Evolutionary conservation across 2,888 invertebrate species (phyloP), one percentile per base, ranked within the genome.

Genomic region (Clanis bilineata): DNA sequence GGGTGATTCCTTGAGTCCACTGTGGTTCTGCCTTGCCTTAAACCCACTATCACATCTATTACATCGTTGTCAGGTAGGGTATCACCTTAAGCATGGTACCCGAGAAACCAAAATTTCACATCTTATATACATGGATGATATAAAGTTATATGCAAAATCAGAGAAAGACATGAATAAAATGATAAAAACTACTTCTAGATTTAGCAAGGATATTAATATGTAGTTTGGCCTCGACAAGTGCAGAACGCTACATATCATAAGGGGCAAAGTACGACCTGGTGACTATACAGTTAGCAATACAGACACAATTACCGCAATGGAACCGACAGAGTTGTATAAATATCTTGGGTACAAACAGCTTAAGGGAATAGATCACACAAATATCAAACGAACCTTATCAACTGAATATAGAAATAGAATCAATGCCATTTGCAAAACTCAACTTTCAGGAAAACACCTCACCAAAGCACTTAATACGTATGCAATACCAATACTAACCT

Each of bases 11-110:
- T 43, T 64, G 0, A 63, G 64, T 38, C 63, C 64, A 0, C 10
- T 66, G 3, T 66, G 64, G 64, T 66, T 64, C 7, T 63, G 64
- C 22, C 58, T 66, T 1, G 60, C 67, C 9, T 18, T 65, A 2
- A 64, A 65, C 10, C 60, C 65, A 3, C 36, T 65, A 3, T 65
- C n/a, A n/a, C n/a, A n/a, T n/a, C n/a, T n/a, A n/a, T n/a, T n/a
- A n/a, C n/a, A n/a, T n/a, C n/a, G n/a, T n/a, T n/a, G n/a, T n/a
- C n/a, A n/a, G n/a, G n/a, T n/a, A n/a, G n/a, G n/a, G n/a, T n/a
- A n/a, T 60, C 12, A 23, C 41, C 0, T 3, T 23, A 3, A 21
- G 10, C 7, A 9, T 1, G n/a, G 15, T 32, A 5, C n/a, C 22
- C 2, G 15, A 47, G 2, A n/a, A n/a, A 58, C 38, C 12, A 12